These are phyloP conservation scores for Diarsia rubi DNA, from an alignment of 2,888 invertebrate genomes.

Conservation along the genomic window DNA sequence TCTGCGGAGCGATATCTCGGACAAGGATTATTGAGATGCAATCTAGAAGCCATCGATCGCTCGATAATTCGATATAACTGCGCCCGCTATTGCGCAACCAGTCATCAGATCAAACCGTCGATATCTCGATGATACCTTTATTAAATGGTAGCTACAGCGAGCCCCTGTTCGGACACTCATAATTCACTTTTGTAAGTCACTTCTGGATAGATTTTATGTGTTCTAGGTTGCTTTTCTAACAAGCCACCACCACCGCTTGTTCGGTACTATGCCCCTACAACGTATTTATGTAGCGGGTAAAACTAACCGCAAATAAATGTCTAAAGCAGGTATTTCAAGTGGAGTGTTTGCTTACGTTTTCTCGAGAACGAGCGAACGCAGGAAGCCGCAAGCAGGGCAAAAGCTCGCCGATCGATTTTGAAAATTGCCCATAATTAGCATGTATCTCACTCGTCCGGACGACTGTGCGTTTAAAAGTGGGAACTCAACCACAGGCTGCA, in stretches of 20 bases:
- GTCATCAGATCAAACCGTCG: constrained; percentile 85
- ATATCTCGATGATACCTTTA: constrained; percentile 86
- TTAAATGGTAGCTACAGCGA: constrained; percentile 85
- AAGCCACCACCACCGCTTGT: constrained; percentile 33
- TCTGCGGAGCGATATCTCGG: constrained; percentile 84
- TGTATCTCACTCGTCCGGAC: constrained; percentile 87
- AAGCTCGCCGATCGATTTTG: constrained; percentile 90
- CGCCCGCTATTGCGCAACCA: constrained; percentile 85
- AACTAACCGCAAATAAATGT: constrained; percentile 64
- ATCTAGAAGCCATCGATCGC: constrained; percentile 89
- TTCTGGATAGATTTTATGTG: constrained; percentile 61
- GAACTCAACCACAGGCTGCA: constrained; percentile 87
- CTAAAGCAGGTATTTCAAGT: constrained; percentile 64
- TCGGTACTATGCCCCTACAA: constrained; percentile 28
- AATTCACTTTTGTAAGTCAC: constrained; percentile 67
- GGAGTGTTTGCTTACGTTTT: constrained; percentile 78
- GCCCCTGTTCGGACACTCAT: constrained; percentile 64
- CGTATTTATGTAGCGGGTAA: constrained; percentile 40
- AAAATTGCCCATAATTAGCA: constrained; percentile 90
- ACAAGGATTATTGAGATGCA: constrained; percentile 89
- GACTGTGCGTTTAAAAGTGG: constrained; percentile 87
- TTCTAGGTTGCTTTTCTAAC: constrained; percentile 45
- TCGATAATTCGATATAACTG: constrained; percentile 88
- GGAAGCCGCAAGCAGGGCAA: constrained; percentile 86
- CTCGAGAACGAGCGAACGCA: constrained; percentile 81